phyloP scores from a whole-genome alignment of 2,113 vertebrate species.

The Nycticebus coucang region DNA sequence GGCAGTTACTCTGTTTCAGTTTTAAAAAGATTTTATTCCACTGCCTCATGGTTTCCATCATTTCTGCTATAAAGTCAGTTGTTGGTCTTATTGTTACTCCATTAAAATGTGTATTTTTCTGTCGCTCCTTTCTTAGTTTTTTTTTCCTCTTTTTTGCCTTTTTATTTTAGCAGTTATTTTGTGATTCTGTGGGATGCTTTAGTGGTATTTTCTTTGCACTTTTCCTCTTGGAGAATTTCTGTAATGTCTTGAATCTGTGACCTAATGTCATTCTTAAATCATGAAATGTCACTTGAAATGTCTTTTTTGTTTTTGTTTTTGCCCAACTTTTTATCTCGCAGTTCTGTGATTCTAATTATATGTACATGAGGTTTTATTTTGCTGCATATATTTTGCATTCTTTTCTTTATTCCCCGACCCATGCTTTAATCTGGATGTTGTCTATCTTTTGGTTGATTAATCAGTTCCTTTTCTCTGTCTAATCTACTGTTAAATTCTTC shows the following conservation, averaged over 20 bases:
- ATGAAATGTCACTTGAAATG: not conserved
- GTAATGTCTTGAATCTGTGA: not conserved
- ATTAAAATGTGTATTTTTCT: not conserved
- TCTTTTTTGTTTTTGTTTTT: not conserved
- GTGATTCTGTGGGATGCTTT: not conserved
- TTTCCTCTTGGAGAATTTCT: constrained; percentile 21
- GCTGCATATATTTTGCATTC: not conserved
- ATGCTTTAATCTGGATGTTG: not conserved
- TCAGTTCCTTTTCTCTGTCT: not conserved
- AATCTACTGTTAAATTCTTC: not conserved
- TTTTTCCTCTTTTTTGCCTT: not conserved
- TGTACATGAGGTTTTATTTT: not conserved
- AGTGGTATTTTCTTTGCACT: not conserved
- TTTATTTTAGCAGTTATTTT: not conserved
- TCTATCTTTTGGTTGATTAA: not conserved
- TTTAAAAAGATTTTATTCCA: not conserved
- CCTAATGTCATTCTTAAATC: constrained; percentile 25
- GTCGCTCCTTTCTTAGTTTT: not conserved
- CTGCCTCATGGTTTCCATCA: constrained; percentile 13
- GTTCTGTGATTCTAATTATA: not conserved
- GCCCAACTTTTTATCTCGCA: not conserved
- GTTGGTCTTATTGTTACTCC: not conserved
- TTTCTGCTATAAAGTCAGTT: constrained; percentile 1
- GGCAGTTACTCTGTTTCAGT: not conserved
- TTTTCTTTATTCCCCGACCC: not conserved